These are phyloP conservation scores for Otus sunia DNA, from an alignment of 2,113 vertebrate species.

Conservation along the genomic window DNA sequence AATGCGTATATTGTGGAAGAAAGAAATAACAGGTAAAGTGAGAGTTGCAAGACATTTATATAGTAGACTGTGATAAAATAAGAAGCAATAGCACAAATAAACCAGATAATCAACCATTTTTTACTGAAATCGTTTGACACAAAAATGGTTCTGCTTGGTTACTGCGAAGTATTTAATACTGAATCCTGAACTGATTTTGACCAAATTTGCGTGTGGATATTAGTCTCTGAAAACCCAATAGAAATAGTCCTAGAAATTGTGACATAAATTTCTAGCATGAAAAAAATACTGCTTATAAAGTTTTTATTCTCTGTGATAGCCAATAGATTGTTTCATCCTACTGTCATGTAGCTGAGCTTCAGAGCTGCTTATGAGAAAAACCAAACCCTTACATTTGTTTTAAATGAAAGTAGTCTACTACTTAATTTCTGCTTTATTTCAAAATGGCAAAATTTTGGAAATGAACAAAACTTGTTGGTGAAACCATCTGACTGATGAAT, in stretches of 20 bases:
- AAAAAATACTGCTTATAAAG: background rate
- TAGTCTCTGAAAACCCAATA: background rate
- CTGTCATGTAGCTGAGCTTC: background rate
- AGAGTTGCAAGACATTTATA: background rate
- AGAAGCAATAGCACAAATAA: background rate
- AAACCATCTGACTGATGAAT: background rate
- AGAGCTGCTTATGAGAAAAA: background rate
- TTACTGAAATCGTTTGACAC: background rate
- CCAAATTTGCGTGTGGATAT: background rate
- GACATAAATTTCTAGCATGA: background rate
- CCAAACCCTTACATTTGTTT: background rate
- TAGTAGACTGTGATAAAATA: background rate
- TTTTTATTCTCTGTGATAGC: background rate
- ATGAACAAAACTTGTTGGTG: background rate
- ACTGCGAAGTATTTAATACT: background rate
- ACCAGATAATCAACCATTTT: background rate
- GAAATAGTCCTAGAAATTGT: background rate
- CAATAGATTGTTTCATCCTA: background rate
- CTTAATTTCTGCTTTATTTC: background rate
- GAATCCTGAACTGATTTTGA: background rate
- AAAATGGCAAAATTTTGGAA: background rate
- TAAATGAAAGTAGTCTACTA: background rate
- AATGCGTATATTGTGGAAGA: background rate
- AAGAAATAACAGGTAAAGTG: background rate
- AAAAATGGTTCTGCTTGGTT: background rate